These are phyloP conservation scores for Dendrolimus pini DNA, from an alignment of 2,888 invertebrate genomes.

Conservation along the genomic window DNA sequence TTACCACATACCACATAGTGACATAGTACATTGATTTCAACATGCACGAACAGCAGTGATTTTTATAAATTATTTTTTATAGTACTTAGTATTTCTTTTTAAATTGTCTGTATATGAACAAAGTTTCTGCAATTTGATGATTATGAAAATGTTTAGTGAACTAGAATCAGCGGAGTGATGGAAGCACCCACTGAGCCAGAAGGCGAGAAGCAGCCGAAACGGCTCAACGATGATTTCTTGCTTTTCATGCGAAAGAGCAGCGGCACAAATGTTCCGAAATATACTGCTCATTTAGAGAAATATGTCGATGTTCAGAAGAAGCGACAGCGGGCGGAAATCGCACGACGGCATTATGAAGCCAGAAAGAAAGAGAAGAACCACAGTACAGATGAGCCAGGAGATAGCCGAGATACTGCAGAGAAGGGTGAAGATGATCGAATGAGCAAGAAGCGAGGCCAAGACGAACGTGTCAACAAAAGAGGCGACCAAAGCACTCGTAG, in stretches of 20 bases:
- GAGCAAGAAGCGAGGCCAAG: not conserved
- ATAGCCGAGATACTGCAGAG: not conserved
- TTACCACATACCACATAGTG: too few species aligned
- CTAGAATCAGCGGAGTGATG: not conserved
- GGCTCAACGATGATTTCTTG: not conserved
- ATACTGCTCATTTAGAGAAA: conserved; percentile 6
- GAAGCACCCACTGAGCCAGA: conserved; percentile 7
- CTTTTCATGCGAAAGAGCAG: not conserved
- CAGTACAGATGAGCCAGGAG: not conserved
- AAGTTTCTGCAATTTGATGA: too few species aligned
- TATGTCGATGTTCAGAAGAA: not conserved
- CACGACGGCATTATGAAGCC: not conserved
- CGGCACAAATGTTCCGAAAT: not conserved
- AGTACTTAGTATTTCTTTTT: too few species aligned
- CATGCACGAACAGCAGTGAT: too few species aligned
- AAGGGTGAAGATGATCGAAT: not conserved
- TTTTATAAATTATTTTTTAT: too few species aligned
- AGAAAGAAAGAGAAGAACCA: not conserved
- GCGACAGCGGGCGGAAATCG: not conserved
- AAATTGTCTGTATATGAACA: too few species aligned
- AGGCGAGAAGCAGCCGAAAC: not conserved
- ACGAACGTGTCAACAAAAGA: not conserved
- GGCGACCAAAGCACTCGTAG: not conserved
- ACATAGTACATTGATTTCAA: too few species aligned
- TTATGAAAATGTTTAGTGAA: too few species aligned